Percentiles rank a stretch among this genome's conserved stretches.
These are phyloP conservation scores for Lamprotornis superbus DNA, from an alignment of 2,113 vertebrate genomes.

Conservation along the genomic window DNA sequence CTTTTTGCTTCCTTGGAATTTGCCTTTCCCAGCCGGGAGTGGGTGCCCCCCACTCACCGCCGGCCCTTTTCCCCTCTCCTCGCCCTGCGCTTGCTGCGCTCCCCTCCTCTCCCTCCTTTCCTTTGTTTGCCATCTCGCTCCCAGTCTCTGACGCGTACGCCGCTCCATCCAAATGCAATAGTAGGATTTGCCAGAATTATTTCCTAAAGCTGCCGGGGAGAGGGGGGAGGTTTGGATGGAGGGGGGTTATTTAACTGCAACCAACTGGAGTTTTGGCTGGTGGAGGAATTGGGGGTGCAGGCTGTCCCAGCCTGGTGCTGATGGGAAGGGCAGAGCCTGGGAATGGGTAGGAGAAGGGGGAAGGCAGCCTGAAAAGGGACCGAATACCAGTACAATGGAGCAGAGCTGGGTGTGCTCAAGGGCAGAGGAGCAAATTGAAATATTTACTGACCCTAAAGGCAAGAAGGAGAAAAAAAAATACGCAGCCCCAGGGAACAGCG, in stretches of 20 bases:
- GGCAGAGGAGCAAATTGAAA: constrained; percentile 14
- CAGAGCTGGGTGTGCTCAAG: neutral
- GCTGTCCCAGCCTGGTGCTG: constrained; percentile 24
- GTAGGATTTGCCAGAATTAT: constrained; percentile 71
- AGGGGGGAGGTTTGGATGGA: neutral
- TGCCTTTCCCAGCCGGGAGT: neutral
- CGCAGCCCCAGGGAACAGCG: neutral
- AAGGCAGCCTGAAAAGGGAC: neutral
- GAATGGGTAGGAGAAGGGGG: constrained; percentile 8
- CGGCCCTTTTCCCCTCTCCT: constrained; percentile 36
- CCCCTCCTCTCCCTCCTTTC: constrained; percentile 51
- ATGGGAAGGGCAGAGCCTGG: constrained; percentile 46
- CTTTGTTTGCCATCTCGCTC: constrained; percentile 71
- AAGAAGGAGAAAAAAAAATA: neutral
- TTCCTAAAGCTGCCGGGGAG: constrained; percentile 56
- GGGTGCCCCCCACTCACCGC: neutral
- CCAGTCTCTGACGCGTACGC: constrained; percentile 59
- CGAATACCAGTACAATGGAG: constrained; percentile 42
- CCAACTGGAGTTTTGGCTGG: constrained; percentile 50
- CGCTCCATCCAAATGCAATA: constrained; percentile 67
- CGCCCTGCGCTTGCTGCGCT: neutral
- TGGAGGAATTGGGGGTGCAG: constrained; percentile 19
- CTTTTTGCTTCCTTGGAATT: constrained; percentile 29
- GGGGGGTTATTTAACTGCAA: constrained; percentile 46
- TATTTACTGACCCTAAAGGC: constrained; percentile 29